Evolutionary conservation across 1,140 invertebrate genomes (phyloP), one percentile per base, ranked within the genome.

Genomic region (Rhagoletis zephyria): DNA sequence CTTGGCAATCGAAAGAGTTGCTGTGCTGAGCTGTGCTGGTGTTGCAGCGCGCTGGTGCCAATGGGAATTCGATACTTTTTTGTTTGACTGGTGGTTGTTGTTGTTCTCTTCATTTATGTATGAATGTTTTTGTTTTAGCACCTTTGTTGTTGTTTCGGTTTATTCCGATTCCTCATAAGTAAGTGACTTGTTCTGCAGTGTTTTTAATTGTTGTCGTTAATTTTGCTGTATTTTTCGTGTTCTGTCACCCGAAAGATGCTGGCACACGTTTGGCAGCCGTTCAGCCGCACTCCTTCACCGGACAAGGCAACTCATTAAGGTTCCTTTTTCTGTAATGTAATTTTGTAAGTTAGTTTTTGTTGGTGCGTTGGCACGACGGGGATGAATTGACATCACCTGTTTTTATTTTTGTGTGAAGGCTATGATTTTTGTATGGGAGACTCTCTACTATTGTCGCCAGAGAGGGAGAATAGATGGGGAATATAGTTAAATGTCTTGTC

Each of bases 31-130:
- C n/a, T 30, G 30, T 30, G 30, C 30, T 30, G 30, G 30, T 30
- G 0, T 30, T 0, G 30, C 30, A 30, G 30, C 30, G 30, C n/a
- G 12, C 7, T 63, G 61, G 61, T 63, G 61, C 61, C 61, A 63
- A 14, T 12, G 61, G 61, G 61, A 63, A 63, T 63, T 63, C 61
- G 61, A 63, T 63, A 63, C 61, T 63, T 63, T 63, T 63, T 63
- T 63, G 61, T 6, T 14, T 63, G 61, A 1, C 12, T 63, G 12
- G 12, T 63, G 30, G 61, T 63, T 1, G 12, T 63, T 63, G 61
- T 63, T 63, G n/a, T 63, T 63, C 61, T n/a, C n/a, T 63, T 9
- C 61, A 63, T 14, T n/a, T 63, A n/a, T 63, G 61, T 14, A 30
- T 63, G n/a, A n/a, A n/a, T n/a, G 61, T 63, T 63, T 0, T 63